Percentiles rank a stretch among this genome's conserved stretches.
Evolutionary conservation across 2,888 invertebrate genomes (phyloP).

Genomic region (Brachylomia viminalis): DNA sequence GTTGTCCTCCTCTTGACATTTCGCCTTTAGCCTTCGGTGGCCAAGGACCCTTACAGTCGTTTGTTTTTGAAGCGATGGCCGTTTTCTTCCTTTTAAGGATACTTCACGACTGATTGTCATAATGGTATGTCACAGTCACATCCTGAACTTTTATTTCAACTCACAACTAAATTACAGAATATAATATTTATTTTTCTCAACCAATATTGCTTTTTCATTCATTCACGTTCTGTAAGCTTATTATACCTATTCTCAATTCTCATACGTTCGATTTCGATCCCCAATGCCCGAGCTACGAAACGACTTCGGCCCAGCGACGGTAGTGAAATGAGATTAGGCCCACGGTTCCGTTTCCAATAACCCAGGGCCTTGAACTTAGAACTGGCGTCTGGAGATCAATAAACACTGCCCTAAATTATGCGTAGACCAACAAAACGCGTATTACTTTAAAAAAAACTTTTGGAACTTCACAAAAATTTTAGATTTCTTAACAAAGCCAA

Average conservation of each 20-base stretch:
- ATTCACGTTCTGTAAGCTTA: conserved; percentile 19
- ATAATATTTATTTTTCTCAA: neutral
- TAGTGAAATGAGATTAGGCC: conserved; percentile 51
- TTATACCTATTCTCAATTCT: neutral
- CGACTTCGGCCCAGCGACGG: conserved; percentile 23
- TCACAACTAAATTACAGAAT: conserved; percentile 4
- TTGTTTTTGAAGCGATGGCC: neutral
- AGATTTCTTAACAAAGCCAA: conserved; percentile 1
- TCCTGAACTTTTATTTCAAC: neutral
- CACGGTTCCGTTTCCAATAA: conserved; percentile 31
- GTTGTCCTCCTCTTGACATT: conserved; percentile 17
- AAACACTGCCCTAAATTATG: conserved; percentile 35
- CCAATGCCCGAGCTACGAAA: conserved; percentile 6
- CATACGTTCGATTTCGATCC: conserved; percentile 13
- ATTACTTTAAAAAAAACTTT: neutral
- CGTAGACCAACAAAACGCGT: conserved; percentile 4
- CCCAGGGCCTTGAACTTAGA: conserved; percentile 41
- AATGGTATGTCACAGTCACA: neutral
- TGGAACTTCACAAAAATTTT: neutral
- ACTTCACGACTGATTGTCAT: neutral
- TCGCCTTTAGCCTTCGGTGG: conserved; percentile 23
- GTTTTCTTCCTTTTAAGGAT: neutral
- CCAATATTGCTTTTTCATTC: conserved; percentile 18
- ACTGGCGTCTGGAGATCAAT: conserved; percentile 45
- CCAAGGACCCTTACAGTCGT: conserved; percentile 7